Base-by-base conservation (phyloP, 2,888 invertebrate genomes). In the Autographa gamma region DNA sequence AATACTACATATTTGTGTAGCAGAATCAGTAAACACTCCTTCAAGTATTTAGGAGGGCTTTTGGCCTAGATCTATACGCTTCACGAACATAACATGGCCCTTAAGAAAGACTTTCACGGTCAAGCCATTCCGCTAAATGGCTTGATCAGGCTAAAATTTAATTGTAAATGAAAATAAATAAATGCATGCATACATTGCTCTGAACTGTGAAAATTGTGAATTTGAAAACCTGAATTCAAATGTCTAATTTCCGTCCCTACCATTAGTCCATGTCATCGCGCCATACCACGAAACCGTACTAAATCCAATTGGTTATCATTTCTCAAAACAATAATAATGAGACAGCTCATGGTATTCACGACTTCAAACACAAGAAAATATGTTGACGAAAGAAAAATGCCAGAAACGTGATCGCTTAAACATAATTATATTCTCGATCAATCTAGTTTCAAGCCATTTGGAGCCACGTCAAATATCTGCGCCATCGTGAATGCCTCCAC, bases 11-110 rank as follows among this genome's bases (percentile, higher is more conserved):
- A 66, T 75, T 72, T 69, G 70, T 66, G 16, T 66, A 41, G 58
- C 54, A 61, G 74, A 69, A 77, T 80, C 62, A 69, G 64, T 69
- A 77, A 73, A 73, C 60, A 69, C 38, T 67, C 54, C 56, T 52
- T 70, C 56, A 54, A 73, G 69, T 69, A 65, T 66, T 74, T 60
- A 63, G 48, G 63, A 79, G 58, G 48, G 32, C 64, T 70, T 69
- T 72, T 59, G n/a, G 60, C 61, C 69, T 73, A 70, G 64, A 52
- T 74, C 65, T 59, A 32, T 62, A 62, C 56, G n/a, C 25, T 69
- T 63, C 31, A 25, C 41, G 52, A 76, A 62, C 67, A 59, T 56
- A 71, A 69, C 67, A 61, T 54, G 43, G 60, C 58, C 63, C 61
- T 83, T 63, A n/a, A 48, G n/a, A 6, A 48, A n/a, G n/a, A 48